A percentile compares a stretch with the other conserved stretches of the same genome.
Evolutionary conservation across 2,888 invertebrate species (phyloP).

Genomic region (Steinernema hermaphroditum): DNA sequence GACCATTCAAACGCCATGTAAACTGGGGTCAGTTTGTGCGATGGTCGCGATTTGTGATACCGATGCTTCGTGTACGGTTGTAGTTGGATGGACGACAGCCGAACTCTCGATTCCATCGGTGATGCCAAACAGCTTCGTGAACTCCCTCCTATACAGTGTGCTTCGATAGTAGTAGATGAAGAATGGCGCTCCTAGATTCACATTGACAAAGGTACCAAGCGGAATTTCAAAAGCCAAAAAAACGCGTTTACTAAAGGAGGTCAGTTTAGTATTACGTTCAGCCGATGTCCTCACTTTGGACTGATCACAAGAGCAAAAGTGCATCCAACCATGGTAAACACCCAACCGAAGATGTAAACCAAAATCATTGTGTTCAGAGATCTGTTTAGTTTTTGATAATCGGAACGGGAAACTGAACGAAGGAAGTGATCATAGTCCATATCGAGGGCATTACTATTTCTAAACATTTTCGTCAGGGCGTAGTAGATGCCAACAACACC

Average conservation of each 20-base stretch:
- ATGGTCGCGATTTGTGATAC: no score
- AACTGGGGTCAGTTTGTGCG: no score
- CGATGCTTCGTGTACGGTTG: no score
- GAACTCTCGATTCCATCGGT: no score
- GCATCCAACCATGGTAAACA: not conserved
- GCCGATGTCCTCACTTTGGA: not conserved
- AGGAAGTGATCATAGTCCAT: not conserved
- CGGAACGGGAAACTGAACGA: not conserved
- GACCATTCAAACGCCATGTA: no score
- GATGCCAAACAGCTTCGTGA: not conserved
- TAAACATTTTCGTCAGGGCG: not conserved
- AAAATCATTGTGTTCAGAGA: not conserved
- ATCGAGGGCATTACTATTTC: not conserved
- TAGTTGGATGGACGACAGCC: no score
- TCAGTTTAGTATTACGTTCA: not conserved
- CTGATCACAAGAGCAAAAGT: not conserved
- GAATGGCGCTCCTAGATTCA: not conserved
- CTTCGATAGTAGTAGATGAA: not conserved
- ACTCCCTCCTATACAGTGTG: not conserved
- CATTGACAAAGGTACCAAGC: not conserved
- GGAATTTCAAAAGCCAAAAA: not conserved
- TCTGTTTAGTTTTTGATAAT: not conserved
- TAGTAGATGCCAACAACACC: not conserved
- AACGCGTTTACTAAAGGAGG: not conserved
- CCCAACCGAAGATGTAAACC: conserved; percentile 4